phyloP scores from a whole-genome alignment of 2,797 vertebrate genomes.

The Aldrovandia affinis region DNA sequence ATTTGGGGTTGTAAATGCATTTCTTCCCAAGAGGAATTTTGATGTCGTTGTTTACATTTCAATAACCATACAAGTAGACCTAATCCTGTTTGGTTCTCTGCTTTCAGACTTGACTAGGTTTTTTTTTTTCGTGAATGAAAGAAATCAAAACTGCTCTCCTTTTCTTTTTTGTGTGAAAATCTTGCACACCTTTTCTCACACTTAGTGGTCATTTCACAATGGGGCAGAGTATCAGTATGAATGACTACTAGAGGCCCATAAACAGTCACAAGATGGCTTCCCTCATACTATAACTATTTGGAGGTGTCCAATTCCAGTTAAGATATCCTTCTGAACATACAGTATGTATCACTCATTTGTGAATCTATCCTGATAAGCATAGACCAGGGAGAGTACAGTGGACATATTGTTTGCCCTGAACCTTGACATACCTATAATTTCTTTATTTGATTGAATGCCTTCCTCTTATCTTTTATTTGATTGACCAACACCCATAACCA shows the following conservation, averaged over 20 bases:
- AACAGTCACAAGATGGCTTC: background rate
- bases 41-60: slow-evolving; percentile 56
- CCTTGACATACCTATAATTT: background rate
- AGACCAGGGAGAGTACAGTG: background rate
- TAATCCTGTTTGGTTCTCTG: slow-evolving; percentile 39
- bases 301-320: slow-evolving; percentile 6
- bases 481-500: slow-evolving; percentile 57
- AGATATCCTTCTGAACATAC: slow-evolving; percentile 18
- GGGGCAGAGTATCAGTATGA: background rate
- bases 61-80: slow-evolving; percentile 39
- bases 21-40: slow-evolving; percentile 59
- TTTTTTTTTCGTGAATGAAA: background rate
- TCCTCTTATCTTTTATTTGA: slow-evolving; percentile 56
- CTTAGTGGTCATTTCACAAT: background rate
- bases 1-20: slow-evolving; percentile 65
- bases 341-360: slow-evolving; percentile 12
- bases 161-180: slow-evolving; percentile 1
- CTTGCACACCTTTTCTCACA: background rate
- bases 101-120: background rate
- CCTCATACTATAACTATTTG: background rate
- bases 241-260: background rate
- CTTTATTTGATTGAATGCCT: background rate
- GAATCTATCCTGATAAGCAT: slow-evolving; percentile 14
- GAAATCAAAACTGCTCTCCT: background rate
- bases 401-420: background rate